These are phyloP conservation scores for Pachyramphus minor DNA, from an alignment of 2,113 vertebrate genomes.

Conservation along the genomic window DNA sequence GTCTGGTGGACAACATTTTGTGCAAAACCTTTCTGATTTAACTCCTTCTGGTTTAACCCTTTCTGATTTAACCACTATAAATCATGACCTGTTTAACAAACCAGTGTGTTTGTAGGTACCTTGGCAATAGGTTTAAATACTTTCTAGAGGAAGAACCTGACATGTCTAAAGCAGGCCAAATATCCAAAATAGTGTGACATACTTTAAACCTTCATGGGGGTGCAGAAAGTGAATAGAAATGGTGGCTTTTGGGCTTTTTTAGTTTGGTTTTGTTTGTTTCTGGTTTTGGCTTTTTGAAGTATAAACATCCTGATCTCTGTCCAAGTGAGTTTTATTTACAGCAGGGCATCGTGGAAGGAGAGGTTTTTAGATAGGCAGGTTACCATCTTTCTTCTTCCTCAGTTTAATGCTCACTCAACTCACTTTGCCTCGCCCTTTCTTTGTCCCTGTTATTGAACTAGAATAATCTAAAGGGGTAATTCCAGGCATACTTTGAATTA, in stretches of 20 bases:
- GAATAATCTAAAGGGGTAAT: neutral
- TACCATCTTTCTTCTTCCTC: neutral
- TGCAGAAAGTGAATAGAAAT: neutral
- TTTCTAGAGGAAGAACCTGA: neutral
- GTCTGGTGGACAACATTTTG: neutral
- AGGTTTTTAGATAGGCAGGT: neutral
- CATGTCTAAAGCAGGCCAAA: neutral
- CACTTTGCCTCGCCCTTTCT: neutral
- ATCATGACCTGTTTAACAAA: neutral
- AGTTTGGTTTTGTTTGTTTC: neutral
- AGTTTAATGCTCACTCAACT: neutral
- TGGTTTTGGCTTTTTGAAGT: neutral
- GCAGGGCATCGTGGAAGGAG: neutral
- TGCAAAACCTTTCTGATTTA: neutral
- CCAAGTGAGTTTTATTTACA: neutral
- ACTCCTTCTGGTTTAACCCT: neutral
- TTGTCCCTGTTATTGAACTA: neutral
- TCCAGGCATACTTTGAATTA: constrained; percentile 26
- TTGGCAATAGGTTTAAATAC: neutral
- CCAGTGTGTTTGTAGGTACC: neutral
- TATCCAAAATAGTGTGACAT: neutral
- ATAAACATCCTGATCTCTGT: neutral
- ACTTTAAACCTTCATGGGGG: neutral
- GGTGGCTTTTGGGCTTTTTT: neutral
- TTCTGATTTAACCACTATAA: neutral